Evolutionary conservation across 1,140 invertebrate species (phyloP), one percentile per base, ranked within the genome.

Genomic region (Pseudomyrmex cubaensis): DNA sequence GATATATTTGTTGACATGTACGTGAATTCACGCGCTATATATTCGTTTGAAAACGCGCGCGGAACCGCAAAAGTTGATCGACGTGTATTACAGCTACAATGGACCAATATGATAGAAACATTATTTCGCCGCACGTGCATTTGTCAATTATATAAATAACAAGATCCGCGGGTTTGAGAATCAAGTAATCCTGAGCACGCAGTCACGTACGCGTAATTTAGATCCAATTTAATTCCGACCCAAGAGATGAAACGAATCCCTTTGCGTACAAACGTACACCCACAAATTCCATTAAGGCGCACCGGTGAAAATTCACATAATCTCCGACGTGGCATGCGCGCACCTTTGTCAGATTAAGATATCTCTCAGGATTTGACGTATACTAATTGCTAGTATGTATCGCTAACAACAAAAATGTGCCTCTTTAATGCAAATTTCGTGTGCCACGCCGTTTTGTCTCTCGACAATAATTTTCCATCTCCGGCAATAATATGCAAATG

Each of bases 11-110:
- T 78, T 44, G 12, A 7, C 44, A 46, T 48, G 25, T n/a, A 17
- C 13, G 76, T 15, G 52, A 70, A 70, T 70, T 72, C 22, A 35
- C 35, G 35, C 5, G 35, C 35, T 35, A 35, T 35, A 35, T 35
- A 61, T 76, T 76, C 17, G 46, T 35, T 15, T 4, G 35, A 35
- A 35, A 20, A 17, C 20, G 15, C 7, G 20, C 15, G 25, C 61
- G 5, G 15, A 17, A 59, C 20, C 44, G n/a, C 76, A 78, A 78
- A 78, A 35, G 35, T 35, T 59, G 57, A 59, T 70, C 76, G 54
- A 57, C 70, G 74, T 64, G 25, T 17, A 57, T 67, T 77, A 67
- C 50, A 70, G 7, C 35, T 5, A 44, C 76, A 59, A 70, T 15
- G 20, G 54, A 59, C 48, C 35, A 35, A 56, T 22, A 50, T 22